Base-by-base conservation (phyloP, 2,888 invertebrate species). In the Cetonia aurata region DNA sequence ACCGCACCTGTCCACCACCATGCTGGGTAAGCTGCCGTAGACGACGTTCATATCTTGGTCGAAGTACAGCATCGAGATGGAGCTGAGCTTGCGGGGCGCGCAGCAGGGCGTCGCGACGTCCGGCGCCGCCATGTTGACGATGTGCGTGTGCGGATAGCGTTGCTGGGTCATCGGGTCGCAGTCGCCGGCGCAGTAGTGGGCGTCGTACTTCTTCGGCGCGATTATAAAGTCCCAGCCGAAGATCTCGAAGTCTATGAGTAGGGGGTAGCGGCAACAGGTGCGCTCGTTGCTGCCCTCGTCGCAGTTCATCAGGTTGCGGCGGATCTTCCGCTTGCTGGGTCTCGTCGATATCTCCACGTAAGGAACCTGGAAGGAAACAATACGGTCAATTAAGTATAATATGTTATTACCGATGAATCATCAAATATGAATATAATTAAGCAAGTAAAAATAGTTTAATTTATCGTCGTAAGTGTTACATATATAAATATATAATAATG, bases 161-260 rank as follows among this genome's bases (percentile, higher is more conserved):
- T 94, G 95, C 72, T 96, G 86, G 82, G 95, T 95, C 62, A 95
- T 92, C 85, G 92, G 93, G 0, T 94, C 93, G 84, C 99, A 99
- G 79, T 97, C 96, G 6, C 99, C 98, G 67, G 95, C 92, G 86
- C 99, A 99, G 86, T 97, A 97, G 86, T 96, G 96, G 6, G 98
- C 98, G 80, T 95, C 94, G 86, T 98, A 99, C 72, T 91, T 89
- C 80, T 95, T 96, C 0, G 99, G 99, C 0, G 97, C 97, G 71
- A 99, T 96, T 79, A 99, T 95, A 92, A 97, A 99, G 82, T 98
- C 96, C 96, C 98, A 98, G 31, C 97, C 97, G 82, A 98, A 96
- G 80, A 93, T 92, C 77, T 94, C 94, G 83, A 99, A 99, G 86
- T 98, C 96, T 13, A 99, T 96, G 12, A 92, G 92, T 52, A 98